Conservation (phyloP, 2,113 vertebrate species). For the Menura novaehollandiae region DNA sequence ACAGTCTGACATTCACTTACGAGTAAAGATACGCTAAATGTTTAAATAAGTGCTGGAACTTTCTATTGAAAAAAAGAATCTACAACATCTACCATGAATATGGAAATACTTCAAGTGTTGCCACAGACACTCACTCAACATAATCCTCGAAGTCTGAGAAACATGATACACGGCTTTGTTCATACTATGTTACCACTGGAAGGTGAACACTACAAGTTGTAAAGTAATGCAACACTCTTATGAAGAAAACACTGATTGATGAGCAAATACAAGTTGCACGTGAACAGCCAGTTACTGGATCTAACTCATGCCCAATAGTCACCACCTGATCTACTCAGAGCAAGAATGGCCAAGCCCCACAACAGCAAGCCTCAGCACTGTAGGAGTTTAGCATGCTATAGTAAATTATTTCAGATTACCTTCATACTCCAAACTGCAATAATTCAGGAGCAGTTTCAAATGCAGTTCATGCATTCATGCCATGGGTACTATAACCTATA, state of each 20-base stretch:
- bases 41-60: background rate
- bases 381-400: background rate
- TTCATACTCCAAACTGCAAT: background rate
- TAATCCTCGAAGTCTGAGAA: background rate
- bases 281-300: background rate
- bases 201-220: background rate
- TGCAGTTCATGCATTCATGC: background rate
- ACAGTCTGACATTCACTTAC: background rate
- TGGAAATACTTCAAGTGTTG: background rate
- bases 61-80: background rate
- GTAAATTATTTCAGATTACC: background rate
- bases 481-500: background rate
- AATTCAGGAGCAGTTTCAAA: background rate
- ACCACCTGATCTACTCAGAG: background rate
- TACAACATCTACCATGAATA: background rate
- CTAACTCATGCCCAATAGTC: accelerated
- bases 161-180: accelerated
- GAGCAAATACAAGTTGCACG: background rate
- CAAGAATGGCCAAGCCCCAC: background rate
- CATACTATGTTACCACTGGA: background rate
- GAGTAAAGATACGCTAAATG: background rate
- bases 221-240: background rate
- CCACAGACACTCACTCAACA: background rate
- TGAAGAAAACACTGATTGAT: background rate
- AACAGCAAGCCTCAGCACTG: accelerated